Evolutionary conservation across 2,113 vertebrate genomes (phyloP), one percentile per base, ranked within the genome.

Genomic region (Saimiri boliviensis): DNA sequence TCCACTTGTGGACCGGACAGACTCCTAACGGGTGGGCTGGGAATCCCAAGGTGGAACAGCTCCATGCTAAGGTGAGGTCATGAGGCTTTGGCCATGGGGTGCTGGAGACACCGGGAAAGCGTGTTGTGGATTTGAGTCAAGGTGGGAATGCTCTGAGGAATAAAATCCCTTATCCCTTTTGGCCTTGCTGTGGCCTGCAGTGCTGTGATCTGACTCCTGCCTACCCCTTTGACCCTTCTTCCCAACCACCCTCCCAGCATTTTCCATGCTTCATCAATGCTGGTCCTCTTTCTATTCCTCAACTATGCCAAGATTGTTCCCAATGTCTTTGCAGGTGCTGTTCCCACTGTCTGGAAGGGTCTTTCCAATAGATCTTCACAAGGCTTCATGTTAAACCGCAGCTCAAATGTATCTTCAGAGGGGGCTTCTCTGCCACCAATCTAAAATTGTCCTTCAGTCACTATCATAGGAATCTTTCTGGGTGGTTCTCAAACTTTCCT

Each of bases 371-470:
- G 40, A 85, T 20, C 37, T 42, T 45, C 42, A 77, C 30, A 20
- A 81, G 56, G 47, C 58, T 73, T 91, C 66, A 3, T 5, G 5
- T 20, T 27, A 80, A 71, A 73, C 45, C 71, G 25, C 47, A 54
- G 80, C 14, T 63, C 77, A 35, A 16, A 12, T 25, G n/a, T 13
- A 52, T 71, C 32, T 70, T 23, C 14, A 19, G 23, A 56, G 32
- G 16, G 1, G 35, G 14, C 7, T 68, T 73, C 52, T 66, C 47
- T 17, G 6, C 85, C 37, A 27, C 35, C 11, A 21, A 19, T 35
- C 17, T 40, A 27, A 56, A 58, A n/a, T 1, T 19, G 19, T 25
- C 42, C 8, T 30, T 21, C 0, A 2, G 12, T 56, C 12, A 32
- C 37, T 9, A 23, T n/a, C 73, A 49, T 19, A 14, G 1, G 42